These are phyloP conservation scores for Hetaerina titia DNA, from an alignment of 2,888 invertebrate species.

Conservation along the genomic window DNA sequence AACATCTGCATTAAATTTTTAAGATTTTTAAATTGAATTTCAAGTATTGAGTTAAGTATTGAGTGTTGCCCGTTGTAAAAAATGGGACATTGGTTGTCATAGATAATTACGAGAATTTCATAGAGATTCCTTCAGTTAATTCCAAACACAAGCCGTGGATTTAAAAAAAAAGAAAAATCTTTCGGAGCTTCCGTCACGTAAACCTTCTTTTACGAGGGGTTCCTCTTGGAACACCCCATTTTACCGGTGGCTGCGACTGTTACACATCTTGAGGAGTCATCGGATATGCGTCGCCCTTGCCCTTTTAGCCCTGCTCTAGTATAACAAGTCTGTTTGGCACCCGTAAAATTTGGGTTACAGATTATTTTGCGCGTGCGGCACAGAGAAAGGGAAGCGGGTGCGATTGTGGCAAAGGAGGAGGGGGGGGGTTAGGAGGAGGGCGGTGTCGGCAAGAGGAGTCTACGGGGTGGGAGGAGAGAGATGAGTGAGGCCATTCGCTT, in stretches of 20 bases:
- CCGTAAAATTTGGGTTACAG: slow-evolving; percentile 1
- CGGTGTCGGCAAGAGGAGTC: background rate
- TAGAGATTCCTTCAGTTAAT: background rate
- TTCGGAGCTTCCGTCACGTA: background rate
- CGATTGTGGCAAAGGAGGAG: background rate
- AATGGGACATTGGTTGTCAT: no score
- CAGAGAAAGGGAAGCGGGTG: background rate
- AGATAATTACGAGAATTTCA: background rate
- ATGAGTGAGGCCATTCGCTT: background rate
- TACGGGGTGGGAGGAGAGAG: background rate
- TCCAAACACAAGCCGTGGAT: background rate
- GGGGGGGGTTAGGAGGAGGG: background rate
- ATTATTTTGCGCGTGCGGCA: background rate
- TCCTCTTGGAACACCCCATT: background rate
- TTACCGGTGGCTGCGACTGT: background rate
- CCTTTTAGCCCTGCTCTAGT: slow-evolving; percentile 25
- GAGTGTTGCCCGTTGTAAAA: no score
- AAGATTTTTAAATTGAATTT: no score
- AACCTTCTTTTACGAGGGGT: background rate
- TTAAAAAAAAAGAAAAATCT: background rate
- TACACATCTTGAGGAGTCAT: background rate
- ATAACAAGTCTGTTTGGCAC: slow-evolving; percentile 8
- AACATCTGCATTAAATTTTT: no score
- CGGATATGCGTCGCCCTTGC: background rate
- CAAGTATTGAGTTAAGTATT: no score